Evolutionary conservation across 23 tunicate genomes (phyloP).

Genomic region (Aplidium turbinatum): DNA sequence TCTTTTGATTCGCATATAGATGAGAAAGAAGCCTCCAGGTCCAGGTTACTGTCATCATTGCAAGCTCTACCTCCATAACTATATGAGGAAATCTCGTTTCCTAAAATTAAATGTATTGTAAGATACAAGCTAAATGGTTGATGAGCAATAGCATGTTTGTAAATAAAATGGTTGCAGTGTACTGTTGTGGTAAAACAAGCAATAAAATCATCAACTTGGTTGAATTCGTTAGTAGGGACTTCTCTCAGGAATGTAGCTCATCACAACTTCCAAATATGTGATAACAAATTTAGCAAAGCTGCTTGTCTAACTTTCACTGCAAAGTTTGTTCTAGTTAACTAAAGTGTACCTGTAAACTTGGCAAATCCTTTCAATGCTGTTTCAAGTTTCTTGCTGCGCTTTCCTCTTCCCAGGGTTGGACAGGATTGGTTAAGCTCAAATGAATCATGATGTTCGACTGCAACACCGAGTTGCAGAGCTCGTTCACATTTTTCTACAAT

Average conservation of each 20-base stretch:
- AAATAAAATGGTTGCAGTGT: no score
- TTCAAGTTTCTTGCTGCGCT: background rate
- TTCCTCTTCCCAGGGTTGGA: conserved; percentile 10
- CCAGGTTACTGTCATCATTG: conserved; percentile 1
- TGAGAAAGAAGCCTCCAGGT: background rate
- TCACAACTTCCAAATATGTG: no score
- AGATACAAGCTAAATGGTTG: no score
- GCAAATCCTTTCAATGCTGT: conserved; percentile 7
- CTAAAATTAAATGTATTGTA: conserved; percentile 6
- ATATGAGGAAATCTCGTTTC: conserved; percentile 26
- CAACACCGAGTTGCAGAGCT: background rate
- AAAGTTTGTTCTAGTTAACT: no score
- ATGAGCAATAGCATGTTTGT: no score
- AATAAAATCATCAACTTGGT: no score
- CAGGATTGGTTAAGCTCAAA: conserved; percentile 68
- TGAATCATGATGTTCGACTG: conserved; percentile 14
- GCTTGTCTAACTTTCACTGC: no score
- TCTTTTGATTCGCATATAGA: conserved; percentile 5
- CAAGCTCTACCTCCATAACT: background rate
- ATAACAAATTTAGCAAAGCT: no score
- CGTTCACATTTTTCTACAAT: background rate
- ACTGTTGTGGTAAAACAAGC: no score
- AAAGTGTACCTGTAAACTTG: conserved; percentile 35
- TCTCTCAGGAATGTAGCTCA: no score
- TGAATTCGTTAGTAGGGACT: no score